Evolutionary conservation across 1,140 invertebrate species (phyloP).

Genomic region (Musca domestica): DNA sequence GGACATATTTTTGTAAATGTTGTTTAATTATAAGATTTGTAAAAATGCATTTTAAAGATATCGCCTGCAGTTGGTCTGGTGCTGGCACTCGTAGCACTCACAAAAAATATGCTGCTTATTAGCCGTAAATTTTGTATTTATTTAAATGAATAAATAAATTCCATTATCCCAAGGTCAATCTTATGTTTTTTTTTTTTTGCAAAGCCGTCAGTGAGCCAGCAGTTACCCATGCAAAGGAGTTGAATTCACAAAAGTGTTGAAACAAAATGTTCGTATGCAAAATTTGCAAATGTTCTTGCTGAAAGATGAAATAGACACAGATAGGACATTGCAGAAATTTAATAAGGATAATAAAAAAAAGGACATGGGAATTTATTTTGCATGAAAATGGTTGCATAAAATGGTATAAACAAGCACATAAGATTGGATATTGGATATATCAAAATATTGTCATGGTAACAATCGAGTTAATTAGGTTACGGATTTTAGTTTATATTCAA

Average conservation of each 20-base stretch:
- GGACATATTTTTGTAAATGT: slow-evolving; percentile 21
- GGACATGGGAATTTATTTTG: background rate
- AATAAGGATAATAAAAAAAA: background rate
- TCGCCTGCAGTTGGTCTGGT: background rate
- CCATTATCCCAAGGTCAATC: slow-evolving; percentile 16
- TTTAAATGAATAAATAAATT: slow-evolving; percentile 18
- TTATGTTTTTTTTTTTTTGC: background rate
- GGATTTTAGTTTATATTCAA: no score
- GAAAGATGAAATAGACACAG: background rate
- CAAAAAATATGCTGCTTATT: slow-evolving; percentile 18
- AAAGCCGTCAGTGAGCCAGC: background rate
- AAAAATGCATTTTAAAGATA: slow-evolving; percentile 18
- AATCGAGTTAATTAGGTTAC: no score
- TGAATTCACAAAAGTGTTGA: background rate
- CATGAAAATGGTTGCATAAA: no score
- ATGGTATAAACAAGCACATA: no score
- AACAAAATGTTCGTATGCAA: background rate
- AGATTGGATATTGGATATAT: no score
- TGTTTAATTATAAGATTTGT: slow-evolving; percentile 22
- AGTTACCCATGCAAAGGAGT: background rate
- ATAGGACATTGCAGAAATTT: background rate
- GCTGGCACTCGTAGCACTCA: no score
- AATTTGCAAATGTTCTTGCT: background rate
- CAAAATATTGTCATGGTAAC: no score
- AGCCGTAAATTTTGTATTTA: slow-evolving; percentile 19